Percentiles rank a stretch among this genome's conserved stretches.
Conservation (phyloP, 2,113 vertebrate genomes). For the Cettia cetti region DNA sequence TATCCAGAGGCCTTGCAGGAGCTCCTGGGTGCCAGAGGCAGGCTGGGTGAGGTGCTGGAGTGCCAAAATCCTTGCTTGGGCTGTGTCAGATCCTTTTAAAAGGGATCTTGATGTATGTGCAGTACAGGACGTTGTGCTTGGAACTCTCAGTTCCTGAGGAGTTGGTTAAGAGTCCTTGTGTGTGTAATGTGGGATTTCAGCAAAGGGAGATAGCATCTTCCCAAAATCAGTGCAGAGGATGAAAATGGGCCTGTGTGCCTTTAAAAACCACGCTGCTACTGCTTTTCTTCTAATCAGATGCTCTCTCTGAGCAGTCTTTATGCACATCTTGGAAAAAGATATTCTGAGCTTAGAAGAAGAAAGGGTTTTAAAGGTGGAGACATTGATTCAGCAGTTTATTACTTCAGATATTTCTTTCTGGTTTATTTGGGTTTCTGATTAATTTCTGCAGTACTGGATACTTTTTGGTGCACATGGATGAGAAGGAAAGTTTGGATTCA, state of each 20-base stretch:
- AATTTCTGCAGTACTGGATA: background rate
- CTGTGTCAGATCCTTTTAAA: background rate
- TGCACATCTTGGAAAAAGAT: background rate
- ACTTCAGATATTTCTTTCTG: background rate
- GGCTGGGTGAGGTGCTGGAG: background rate
- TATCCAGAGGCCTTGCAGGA: background rate
- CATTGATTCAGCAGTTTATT: background rate
- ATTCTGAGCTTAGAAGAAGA: background rate
- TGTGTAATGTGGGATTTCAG: background rate
- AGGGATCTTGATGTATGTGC: accelerated
- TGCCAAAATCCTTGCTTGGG: background rate
- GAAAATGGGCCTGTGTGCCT: background rate
- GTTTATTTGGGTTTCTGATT: background rate
- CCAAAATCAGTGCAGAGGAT: background rate
- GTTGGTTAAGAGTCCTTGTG: background rate
- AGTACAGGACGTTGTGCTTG: background rate
- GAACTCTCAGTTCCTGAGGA: background rate
- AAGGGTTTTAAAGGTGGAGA: background rate
- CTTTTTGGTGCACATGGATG: background rate
- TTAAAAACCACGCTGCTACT: background rate
- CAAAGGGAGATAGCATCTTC: background rate
- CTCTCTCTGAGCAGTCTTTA: background rate
- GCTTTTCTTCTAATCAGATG: background rate
- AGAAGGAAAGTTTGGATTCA: background rate
- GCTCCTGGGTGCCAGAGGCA: background rate